These are phyloP conservation scores for Ceratosolen solmsi DNA, from an alignment of 1,140 invertebrate species.

Conservation along the genomic window DNA sequence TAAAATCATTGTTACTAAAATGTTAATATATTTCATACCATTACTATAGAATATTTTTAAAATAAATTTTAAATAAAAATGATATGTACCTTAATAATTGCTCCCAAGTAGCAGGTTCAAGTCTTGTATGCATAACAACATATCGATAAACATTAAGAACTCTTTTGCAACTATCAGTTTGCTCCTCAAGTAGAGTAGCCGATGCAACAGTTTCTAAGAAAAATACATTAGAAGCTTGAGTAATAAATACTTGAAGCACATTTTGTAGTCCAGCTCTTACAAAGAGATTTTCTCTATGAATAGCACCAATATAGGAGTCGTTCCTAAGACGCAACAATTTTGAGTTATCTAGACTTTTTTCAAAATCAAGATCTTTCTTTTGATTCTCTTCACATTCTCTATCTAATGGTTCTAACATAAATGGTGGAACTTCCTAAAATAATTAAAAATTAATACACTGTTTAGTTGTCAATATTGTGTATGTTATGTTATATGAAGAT, in stretches of 20 bases:
- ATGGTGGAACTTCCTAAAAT: constrained; percentile 84
- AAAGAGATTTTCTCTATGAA: constrained; percentile 84
- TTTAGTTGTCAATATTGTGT: no score
- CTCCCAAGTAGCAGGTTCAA: constrained; percentile 94
- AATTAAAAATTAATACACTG: constrained; percentile 23
- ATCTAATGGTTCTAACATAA: constrained; percentile 86
- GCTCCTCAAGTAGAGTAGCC: constrained; percentile 83
- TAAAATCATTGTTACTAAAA: no score
- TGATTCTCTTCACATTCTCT: constrained; percentile 63
- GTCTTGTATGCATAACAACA: constrained; percentile 96
- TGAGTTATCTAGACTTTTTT: constrained; percentile 72
- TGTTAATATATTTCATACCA: no score
- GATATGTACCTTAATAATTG: constrained; percentile 68
- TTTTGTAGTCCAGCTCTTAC: constrained; percentile 90
- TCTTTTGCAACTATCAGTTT: constrained; percentile 96
- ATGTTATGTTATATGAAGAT: not conserved
- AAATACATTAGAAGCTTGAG: constrained; percentile 96
- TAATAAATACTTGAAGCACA: constrained; percentile 94
- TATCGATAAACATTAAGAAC: constrained; percentile 97
- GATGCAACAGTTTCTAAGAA: constrained; percentile 77
- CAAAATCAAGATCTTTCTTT: constrained; percentile 62
- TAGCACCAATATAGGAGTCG: constrained; percentile 87
- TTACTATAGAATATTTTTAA: no score
- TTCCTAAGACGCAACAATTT: constrained; percentile 81
- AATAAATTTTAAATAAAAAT: constrained; percentile 77